Evolutionary conservation across 2,113 vertebrate genomes (phyloP).

Genomic region (Cynocephalus volans): DNA sequence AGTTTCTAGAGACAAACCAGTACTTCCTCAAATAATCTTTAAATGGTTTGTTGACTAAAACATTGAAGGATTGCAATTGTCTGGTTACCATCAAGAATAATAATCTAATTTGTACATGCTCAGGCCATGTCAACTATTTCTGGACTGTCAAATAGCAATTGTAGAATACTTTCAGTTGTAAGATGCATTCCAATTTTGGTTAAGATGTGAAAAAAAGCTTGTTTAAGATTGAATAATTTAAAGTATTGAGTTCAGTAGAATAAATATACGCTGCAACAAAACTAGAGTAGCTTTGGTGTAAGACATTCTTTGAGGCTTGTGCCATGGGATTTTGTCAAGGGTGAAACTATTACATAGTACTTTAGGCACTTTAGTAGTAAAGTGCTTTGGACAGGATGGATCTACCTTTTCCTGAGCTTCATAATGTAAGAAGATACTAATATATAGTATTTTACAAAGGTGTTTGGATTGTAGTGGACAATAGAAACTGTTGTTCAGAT

Average conservation of each 20-base stretch:
- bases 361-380: not conserved
- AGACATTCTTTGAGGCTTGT: not conserved
- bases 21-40: constrained; percentile 17
- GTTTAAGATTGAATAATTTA: not conserved
- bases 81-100: not conserved
- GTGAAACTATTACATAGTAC: not conserved
- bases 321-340: not conserved
- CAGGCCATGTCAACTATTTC: not conserved
- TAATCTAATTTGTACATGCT: not conserved
- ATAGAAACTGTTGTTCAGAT: constrained; percentile 5
- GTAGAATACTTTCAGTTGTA: not conserved
- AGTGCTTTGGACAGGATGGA: not conserved
- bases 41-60: not conserved
- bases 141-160: not conserved
- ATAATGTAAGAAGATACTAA: not conserved
- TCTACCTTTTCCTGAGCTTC: not conserved
- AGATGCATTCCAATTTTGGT: not conserved
- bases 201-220: not conserved
- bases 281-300: not conserved
- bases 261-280: not conserved
- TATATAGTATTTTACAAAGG: not conserved
- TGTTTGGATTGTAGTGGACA: not conserved
- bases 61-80: not conserved
- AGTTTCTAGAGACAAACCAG: constrained; percentile 8
- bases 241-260: not conserved